These are phyloP conservation scores for Aleiodes leptofemur DNA, from an alignment of 2,888 invertebrate genomes.

Conservation along the genomic window DNA sequence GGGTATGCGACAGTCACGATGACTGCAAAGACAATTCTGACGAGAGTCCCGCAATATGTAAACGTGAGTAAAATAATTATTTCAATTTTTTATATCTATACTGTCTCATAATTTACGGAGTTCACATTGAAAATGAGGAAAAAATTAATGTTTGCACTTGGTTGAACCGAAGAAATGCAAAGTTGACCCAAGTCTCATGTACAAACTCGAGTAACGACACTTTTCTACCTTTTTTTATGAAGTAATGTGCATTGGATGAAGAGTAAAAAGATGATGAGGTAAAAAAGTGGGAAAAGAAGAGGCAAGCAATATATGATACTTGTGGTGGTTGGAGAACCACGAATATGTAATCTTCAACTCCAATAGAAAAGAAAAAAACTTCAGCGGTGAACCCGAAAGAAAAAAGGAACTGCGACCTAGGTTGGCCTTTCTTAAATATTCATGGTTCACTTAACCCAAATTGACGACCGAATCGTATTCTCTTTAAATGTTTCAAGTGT, in stretches of 20 bases:
- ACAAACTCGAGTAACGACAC: slow-evolving; percentile 2
- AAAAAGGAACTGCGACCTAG: slow-evolving; percentile 28
- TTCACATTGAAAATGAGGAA: not conserved
- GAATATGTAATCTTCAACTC: slow-evolving; percentile 34
- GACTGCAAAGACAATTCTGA: slow-evolving; percentile 91
- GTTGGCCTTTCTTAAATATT: slow-evolving; percentile 42
- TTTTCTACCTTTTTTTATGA: slow-evolving; percentile 12
- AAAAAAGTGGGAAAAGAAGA: not conserved
- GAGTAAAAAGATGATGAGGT: too few species aligned
- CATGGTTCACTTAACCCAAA: slow-evolving; percentile 45
- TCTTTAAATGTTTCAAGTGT: slow-evolving; percentile 33
- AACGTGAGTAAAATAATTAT: slow-evolving; percentile 76
- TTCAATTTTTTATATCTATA: too few species aligned
- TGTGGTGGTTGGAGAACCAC: not conserved
- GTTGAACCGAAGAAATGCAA: not conserved
- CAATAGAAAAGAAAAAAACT: not conserved
- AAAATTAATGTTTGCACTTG: not conserved
- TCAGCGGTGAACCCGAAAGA: not conserved
- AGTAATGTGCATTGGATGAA: not conserved
- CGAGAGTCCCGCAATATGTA: slow-evolving; percentile 84
- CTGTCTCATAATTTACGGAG: too few species aligned
- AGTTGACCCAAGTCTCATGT: slow-evolving; percentile 4
- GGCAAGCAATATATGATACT: not conserved
- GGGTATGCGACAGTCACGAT: slow-evolving; percentile 86
- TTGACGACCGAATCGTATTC: slow-evolving; percentile 32